A percentile compares a stretch with the other conserved stretches of the same genome.
phyloP scores from a whole-genome alignment of 2,113 vertebrate genomes.

The Crotalus tigris region DNA sequence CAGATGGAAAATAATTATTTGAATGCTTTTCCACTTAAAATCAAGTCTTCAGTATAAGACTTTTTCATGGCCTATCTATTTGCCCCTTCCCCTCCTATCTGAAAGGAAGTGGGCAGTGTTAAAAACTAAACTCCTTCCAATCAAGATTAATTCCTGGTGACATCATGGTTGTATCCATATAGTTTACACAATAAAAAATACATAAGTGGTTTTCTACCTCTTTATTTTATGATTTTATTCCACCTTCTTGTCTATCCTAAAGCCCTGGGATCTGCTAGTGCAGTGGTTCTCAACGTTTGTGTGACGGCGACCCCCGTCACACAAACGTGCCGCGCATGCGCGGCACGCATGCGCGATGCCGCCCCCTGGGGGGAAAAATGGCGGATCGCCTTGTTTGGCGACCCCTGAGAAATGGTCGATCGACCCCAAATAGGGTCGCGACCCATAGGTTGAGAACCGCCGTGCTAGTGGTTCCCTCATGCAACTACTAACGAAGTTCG shows the following conservation, averaged over 20 bases:
- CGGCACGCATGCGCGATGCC: no score
- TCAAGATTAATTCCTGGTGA: not conserved
- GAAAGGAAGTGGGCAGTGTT: not conserved
- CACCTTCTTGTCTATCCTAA: not conserved
- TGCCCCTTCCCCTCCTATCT: not conserved
- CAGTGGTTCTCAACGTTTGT: no score
- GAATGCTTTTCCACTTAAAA: conserved; percentile 2
- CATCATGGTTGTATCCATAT: not conserved
- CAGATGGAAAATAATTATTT: conserved; percentile 26
- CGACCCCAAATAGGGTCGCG: no score
- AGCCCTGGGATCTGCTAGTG: not conserved
- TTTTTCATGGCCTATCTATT: not conserved
- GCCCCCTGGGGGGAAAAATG: no score
- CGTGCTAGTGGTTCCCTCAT: not conserved
- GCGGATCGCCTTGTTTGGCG: no score
- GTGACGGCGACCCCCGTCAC: no score
- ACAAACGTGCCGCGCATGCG: no score
- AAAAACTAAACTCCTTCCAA: not conserved
- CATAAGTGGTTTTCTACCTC: not conserved
- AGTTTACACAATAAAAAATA: not conserved
- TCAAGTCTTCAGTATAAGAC: not conserved
- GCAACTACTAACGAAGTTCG: not conserved
- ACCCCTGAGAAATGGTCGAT: no score
- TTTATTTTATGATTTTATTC: not conserved
- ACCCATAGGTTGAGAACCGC: no score